phyloP scores from a whole-genome alignment of 1,140 invertebrate genomes.

The Tribolium madens region DNA sequence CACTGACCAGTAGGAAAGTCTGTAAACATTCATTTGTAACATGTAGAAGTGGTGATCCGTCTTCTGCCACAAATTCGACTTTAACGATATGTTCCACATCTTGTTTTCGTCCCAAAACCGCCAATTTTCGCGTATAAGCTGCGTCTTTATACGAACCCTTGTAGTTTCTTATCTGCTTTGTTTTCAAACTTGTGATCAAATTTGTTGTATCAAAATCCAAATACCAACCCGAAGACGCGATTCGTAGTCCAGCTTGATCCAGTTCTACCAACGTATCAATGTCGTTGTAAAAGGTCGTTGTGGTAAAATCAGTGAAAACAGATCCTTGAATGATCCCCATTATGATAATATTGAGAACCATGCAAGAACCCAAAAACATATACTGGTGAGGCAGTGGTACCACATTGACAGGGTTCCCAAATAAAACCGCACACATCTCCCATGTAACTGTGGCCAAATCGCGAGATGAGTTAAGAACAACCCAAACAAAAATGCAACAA shows the following conservation, averaged over 20 bases:
- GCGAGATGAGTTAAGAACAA: neutral
- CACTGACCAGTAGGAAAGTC: conserved; percentile 6
- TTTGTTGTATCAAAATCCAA: conserved; percentile 19
- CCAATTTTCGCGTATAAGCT: conserved; percentile 1
- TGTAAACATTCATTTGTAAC: conserved; percentile 38
- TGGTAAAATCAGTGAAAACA: conserved; percentile 19
- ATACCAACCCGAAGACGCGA: conserved; percentile 13
- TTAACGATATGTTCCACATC: conserved; percentile 8
- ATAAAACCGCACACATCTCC: neutral
- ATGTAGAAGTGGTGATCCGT: conserved; percentile 41
- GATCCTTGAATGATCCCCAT: conserved; percentile 9
- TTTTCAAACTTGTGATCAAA: conserved; percentile 14
- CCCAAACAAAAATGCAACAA: neutral
- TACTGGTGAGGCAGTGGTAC: neutral
- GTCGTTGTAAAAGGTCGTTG: conserved; percentile 23
- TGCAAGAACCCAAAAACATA: neutral
- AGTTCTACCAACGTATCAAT: conserved; percentile 48
- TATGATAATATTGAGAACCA: conserved; percentile 10
- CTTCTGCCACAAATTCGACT: neutral
- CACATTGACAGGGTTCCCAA: neutral
- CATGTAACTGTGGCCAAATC: neutral
- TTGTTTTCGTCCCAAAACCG: conserved; percentile 12
- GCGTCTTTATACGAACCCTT: neutral
- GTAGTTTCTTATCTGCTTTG: conserved; percentile 21
- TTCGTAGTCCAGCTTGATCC: conserved; percentile 8